A percentile compares a stretch with the other conserved stretches of the same genome.
phyloP scores from a whole-genome alignment of 1,140 invertebrate genomes.

The Bicyclus anynana region DNA sequence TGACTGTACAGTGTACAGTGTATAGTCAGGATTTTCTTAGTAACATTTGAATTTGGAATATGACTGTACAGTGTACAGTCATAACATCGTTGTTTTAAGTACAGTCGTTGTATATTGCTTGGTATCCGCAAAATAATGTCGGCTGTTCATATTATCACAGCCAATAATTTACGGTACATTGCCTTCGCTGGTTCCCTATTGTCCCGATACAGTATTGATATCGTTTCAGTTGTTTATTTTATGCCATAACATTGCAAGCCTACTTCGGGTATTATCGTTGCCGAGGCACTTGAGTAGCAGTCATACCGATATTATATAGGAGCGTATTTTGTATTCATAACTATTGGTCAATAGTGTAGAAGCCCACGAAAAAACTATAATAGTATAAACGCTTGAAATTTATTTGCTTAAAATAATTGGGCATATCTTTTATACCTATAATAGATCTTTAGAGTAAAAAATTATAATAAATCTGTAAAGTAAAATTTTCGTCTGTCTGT shows the following conservation, averaged over 20 bases:
- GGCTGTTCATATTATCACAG: slow-evolving; percentile 25
- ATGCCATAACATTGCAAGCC: slow-evolving; percentile 28
- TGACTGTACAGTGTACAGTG: too few species aligned
- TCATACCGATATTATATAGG: slow-evolving; percentile 2
- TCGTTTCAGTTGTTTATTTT: slow-evolving; percentile 25
- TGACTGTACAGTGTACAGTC: too few species aligned
- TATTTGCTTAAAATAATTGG: too few species aligned
- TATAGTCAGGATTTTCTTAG: too few species aligned
- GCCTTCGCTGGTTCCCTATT: slow-evolving; percentile 24
- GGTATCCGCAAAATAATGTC: slow-evolving; percentile 21
- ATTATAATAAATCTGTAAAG: too few species aligned
- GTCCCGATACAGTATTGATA: slow-evolving; percentile 23
- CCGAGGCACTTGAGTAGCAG: slow-evolving; percentile 5
- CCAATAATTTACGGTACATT: slow-evolving; percentile 29
- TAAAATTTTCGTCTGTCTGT: too few species aligned
- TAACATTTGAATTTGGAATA: too few species aligned
- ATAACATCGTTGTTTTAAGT: background rate
- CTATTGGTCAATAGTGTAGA: background rate
- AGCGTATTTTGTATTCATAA: slow-evolving; percentile 5
- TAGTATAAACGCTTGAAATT: too few species aligned
- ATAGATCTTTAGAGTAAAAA: too few species aligned
- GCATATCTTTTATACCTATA: too few species aligned
- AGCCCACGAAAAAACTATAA: too few species aligned
- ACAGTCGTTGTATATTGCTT: slow-evolving; percentile 4
- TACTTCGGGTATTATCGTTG: slow-evolving; percentile 24